Conservation (phyloP, 30 jellyfish, hydroid and myxozoan species). For the Aurelia sp. region DNA sequence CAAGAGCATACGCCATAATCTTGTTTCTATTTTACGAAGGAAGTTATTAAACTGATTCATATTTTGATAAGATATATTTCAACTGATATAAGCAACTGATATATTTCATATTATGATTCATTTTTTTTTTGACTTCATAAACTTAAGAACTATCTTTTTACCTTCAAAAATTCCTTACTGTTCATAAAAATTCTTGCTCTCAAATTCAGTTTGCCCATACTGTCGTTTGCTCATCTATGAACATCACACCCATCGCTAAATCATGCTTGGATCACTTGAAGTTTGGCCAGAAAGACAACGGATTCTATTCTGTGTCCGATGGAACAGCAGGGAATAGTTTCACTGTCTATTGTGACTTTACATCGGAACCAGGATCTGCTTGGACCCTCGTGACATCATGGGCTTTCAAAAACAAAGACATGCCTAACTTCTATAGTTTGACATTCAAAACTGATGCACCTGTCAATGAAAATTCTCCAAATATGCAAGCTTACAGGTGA, state of each 20-base stretch:
- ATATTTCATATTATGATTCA: too few relatives aligned
- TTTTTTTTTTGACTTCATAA: too few relatives aligned
- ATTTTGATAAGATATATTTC: too few relatives aligned
- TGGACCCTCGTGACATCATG: conserved; percentile 53
- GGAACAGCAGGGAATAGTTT: background rate
- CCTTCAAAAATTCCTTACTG: too few relatives aligned
- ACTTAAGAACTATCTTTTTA: too few relatives aligned
- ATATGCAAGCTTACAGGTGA: background rate
- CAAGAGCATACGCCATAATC: too few relatives aligned
- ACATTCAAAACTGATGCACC: conserved; percentile 13
- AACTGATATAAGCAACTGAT: too few relatives aligned
- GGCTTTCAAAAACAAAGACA: background rate
- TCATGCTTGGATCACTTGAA: conserved; percentile 41
- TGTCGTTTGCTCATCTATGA: too few relatives aligned
- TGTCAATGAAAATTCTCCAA: conserved; percentile 38
- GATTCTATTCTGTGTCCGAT: conserved; percentile 11
- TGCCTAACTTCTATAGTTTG: background rate
- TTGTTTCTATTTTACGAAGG: too few relatives aligned
- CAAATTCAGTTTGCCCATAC: too few relatives aligned
- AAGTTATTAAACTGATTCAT: too few relatives aligned
- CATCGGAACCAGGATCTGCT: conserved; percentile 54
- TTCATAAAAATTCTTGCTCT: too few relatives aligned
- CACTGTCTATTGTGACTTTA: conserved; percentile 45
- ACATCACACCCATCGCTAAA: background rate
- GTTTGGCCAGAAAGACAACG: background rate